phyloP scores from a whole-genome alignment of 2,888 invertebrate genomes.

The Chirona hameri region DNA sequence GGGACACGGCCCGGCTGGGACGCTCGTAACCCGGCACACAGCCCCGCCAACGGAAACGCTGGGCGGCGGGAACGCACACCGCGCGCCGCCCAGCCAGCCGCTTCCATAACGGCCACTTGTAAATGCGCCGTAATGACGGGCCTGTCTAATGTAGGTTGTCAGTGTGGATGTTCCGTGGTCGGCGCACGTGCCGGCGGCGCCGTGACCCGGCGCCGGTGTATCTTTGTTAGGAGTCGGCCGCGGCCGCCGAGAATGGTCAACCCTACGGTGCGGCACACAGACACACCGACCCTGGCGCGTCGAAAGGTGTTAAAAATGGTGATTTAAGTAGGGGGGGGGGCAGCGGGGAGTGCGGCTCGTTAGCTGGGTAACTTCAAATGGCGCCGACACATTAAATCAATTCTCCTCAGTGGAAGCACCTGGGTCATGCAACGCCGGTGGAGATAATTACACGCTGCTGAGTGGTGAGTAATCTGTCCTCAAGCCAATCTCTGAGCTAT shows the following conservation, averaged over 20 bases:
- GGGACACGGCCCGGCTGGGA: not conserved
- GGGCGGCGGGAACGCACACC: not conserved
- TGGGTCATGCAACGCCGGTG: not conserved
- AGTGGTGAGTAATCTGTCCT: not conserved
- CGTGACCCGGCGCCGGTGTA: not conserved
- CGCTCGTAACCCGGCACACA: not conserved
- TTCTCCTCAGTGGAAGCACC: not conserved
- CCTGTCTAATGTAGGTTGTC: not conserved
- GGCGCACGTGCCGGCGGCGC: not conserved
- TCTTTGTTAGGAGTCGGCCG: not conserved
- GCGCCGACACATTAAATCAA: conserved; percentile 25
- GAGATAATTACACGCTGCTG: not conserved
- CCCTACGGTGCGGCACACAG: too few species aligned
- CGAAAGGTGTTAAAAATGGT: not conserved
- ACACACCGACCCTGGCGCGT: not conserved
- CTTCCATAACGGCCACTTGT: not conserved
- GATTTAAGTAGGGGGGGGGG: not conserved
- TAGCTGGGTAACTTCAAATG: conserved; percentile 5
- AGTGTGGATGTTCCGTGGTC: not conserved
- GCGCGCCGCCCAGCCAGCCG: not conserved
- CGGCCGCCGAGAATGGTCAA: too few species aligned
- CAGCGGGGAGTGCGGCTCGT: not conserved
- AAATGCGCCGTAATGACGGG: conserved; percentile 1
- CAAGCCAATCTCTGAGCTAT: not conserved
- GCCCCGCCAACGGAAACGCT: not conserved